Evolutionary conservation across 2,888 invertebrate genomes (phyloP).

Genomic region (Leptinotarsa juncta): DNA sequence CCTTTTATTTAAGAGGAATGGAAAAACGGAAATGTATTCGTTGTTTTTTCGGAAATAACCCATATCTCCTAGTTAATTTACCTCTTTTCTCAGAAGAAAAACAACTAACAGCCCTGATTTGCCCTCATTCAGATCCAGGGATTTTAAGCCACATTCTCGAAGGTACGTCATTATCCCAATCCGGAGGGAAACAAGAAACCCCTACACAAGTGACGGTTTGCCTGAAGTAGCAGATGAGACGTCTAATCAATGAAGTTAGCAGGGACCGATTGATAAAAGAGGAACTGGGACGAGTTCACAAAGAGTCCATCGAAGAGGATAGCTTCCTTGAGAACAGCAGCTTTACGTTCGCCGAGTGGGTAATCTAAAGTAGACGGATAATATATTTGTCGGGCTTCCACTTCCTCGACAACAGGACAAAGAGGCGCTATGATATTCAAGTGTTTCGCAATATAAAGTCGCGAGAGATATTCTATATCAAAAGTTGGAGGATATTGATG

Average conservation of each 20-base stretch:
- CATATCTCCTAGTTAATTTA: no score
- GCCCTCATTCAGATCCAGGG: no score
- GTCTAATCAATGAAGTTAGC: slow-evolving; percentile 4
- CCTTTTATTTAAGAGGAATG: no score
- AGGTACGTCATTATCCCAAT: background rate
- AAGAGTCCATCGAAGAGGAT: background rate
- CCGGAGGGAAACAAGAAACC: background rate
- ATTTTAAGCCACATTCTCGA: background rate
- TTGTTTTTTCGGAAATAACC: no score
- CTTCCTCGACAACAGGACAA: background rate
- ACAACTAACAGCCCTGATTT: no score
- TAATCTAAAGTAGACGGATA: slow-evolving; percentile 8
- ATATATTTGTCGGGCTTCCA: background rate
- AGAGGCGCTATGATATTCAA: background rate
- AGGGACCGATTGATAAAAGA: slow-evolving; percentile 5
- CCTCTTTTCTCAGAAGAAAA: no score
- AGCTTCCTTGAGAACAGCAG: background rate
- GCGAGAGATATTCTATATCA: background rate
- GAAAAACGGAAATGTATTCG: no score
- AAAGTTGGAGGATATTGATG: background rate
- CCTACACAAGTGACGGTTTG: background rate
- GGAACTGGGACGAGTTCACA: background rate
- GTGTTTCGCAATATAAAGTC: background rate
- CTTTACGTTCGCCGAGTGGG: slow-evolving; percentile 2
- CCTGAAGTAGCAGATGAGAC: background rate